Base-by-base conservation (phyloP, 2,113 vertebrate genomes). In the Centropus unirufus region DNA sequence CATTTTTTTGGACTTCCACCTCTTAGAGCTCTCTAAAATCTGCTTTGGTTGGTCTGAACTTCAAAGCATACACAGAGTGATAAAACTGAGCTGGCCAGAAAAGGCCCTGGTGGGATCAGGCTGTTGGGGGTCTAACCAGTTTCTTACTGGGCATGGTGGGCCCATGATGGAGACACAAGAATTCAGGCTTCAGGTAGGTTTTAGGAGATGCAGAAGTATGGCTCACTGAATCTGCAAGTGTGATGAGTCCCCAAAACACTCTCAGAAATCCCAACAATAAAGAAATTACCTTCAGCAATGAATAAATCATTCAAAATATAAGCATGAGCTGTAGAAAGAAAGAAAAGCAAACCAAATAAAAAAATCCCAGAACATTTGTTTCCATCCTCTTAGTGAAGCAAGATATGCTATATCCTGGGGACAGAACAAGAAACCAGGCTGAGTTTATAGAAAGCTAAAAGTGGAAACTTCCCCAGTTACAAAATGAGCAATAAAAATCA, bases 401-500 rank as follows among this genome's bases (percentile, higher is more conserved):
- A 93, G 79, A 83, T 52, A 72, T 72, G 47, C 19, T 90, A 23
- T 75, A 70, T 89, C 73, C 57, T 4, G 0, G 83, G 42, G 66
- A 90, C 58, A 89, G 83, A 83, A 81, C 40, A 84, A 89, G 69
- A 90, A 96, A 95, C 49, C 58, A 68, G 73, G 79, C 34, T 3
- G 4, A 75, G 49, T 87, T 94, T 92, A 79, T 84, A 68, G 84
- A 87, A 94, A 94, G 40, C 77, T 72, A 49, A 49, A 54, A 68
- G 88, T 92, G 90, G 86, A 89, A 96, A 94, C 36, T 72, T 87
- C 80, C 88, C 52, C 3, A 9, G 68, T 90, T 90, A 90, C 57
- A 84, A 94, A 95, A 86, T 34, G 51, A 93, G 52, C 73, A 92
- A 86, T 90, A 95, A 94, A 87, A 95, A 83, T 63, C 26, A 94